Conservation (phyloP, 2,797 vertebrate species). For the Lagothrix lagotricha region DNA sequence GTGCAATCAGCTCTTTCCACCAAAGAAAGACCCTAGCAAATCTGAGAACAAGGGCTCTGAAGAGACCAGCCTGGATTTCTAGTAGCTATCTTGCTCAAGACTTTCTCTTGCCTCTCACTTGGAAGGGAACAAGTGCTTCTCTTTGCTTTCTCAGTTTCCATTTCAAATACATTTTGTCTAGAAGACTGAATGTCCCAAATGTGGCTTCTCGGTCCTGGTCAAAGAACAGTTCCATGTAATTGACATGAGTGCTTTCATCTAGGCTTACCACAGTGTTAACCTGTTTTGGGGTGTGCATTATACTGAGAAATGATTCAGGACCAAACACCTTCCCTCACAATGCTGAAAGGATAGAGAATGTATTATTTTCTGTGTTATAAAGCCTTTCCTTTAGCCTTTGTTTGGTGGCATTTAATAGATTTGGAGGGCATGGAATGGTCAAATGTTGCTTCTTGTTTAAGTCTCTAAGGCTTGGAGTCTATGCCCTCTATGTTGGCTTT, state of each 20-base stretch:
- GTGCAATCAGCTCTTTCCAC: not conserved
- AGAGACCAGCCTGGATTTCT: not conserved
- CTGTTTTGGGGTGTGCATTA: not conserved
- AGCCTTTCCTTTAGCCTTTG: conserved; percentile 8
- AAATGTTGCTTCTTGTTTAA: conserved; percentile 8
- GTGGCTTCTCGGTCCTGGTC: not conserved
- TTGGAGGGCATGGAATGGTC: not conserved
- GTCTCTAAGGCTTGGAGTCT: not conserved
- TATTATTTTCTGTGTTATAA: not conserved
- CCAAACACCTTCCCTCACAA: not conserved
- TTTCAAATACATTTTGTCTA: conserved; percentile 29
- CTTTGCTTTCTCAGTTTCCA: not conserved
- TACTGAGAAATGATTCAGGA: not conserved
- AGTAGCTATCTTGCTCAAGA: not conserved
- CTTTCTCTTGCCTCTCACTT: not conserved
- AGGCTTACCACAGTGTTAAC: conserved; percentile 10
- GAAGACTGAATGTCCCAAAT: not conserved
- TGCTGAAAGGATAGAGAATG: not conserved
- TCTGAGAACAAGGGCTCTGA: not conserved
- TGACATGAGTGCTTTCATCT: not conserved
- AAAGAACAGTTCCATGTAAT: conserved; percentile 5
- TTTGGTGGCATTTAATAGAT: conserved; percentile 35
- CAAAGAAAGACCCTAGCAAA: not conserved
- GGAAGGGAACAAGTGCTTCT: not conserved
- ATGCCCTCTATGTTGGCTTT: not conserved